Conservation (phyloP, 2,888 invertebrate genomes). For the Hermaeophaga mercurialis region DNA sequence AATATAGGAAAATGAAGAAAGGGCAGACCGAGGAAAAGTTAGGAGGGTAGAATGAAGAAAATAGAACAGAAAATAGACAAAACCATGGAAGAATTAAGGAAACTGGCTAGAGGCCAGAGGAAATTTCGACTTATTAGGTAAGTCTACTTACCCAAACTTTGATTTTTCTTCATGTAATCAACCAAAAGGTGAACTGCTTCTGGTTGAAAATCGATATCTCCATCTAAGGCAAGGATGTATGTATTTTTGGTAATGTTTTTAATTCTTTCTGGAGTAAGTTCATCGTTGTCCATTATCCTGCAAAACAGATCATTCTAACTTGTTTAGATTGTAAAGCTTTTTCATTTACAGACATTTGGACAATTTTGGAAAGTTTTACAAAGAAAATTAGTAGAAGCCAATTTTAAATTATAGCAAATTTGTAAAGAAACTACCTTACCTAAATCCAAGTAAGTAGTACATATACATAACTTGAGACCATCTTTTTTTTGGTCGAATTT, state of each 20-base stretch:
- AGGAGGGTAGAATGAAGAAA: too few species aligned
- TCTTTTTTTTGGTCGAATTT: slow-evolving; percentile 86
- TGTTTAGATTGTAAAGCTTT: too few species aligned
- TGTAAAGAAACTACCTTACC: slow-evolving; percentile 65
- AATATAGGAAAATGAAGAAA: too few species aligned
- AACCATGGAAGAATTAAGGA: too few species aligned
- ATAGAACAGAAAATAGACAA: too few species aligned
- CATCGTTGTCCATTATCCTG: slow-evolving; percentile 50
- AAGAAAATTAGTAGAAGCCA: slow-evolving; percentile 6
- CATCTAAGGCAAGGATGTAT: slow-evolving; percentile 82
- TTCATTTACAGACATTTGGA: too few species aligned
- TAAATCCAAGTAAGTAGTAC: slow-evolving; percentile 86
- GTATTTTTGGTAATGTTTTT: slow-evolving; percentile 76
- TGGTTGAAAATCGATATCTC: slow-evolving; percentile 88
- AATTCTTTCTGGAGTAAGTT: slow-evolving; percentile 56
- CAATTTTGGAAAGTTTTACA: slow-evolving; percentile 1
- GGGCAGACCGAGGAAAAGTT: too few species aligned
- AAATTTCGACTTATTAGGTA: too few species aligned
- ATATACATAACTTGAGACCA: slow-evolving; percentile 97
- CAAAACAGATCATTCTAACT: too few species aligned
- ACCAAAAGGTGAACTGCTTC: slow-evolving; percentile 77
- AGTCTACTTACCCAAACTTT: slow-evolving; percentile 50
- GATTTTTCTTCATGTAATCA: slow-evolving; percentile 85
- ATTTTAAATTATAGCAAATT: too few species aligned
- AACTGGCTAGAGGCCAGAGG: too few species aligned